Conservation (phyloP, 2,113 vertebrate genomes). For the Ciconia boyciana region DNA sequence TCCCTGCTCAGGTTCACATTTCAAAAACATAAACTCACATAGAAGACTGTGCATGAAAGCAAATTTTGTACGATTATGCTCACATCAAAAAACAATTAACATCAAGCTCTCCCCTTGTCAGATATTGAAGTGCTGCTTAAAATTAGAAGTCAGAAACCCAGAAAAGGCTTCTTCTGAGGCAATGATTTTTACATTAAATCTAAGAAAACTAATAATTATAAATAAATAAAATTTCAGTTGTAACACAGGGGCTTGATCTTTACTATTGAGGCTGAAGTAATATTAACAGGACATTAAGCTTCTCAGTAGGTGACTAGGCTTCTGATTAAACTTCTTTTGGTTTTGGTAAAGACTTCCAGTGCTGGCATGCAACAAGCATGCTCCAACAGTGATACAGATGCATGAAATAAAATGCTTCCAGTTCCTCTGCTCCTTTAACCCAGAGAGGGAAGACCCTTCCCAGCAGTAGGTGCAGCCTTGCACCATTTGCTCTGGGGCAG, state of each 20-base stretch:
- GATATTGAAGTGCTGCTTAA: slow-evolving; percentile 31
- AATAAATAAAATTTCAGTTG: neutral
- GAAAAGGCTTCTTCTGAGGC: neutral
- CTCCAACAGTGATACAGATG: neutral
- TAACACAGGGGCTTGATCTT: neutral
- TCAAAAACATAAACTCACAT: slow-evolving; percentile 24
- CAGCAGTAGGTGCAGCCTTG: neutral
- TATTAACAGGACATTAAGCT: neutral
- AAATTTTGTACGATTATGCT: slow-evolving; percentile 32
- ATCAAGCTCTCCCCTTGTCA: slow-evolving; percentile 43
- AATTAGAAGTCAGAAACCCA: slow-evolving; percentile 8
- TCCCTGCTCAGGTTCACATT: slow-evolving; percentile 20
- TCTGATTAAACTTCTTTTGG: neutral
- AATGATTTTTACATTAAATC: neutral
- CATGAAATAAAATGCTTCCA: neutral
- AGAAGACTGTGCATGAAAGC: slow-evolving; percentile 38
- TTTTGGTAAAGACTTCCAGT: neutral
- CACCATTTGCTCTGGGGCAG: neutral
- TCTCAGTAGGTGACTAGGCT: neutral
- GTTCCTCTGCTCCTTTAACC: neutral
- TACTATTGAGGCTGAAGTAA: neutral
- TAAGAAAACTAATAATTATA: neutral
- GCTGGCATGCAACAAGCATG: neutral
- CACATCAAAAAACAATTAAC: slow-evolving; percentile 65
- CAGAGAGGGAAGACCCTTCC: neutral